phyloP scores from a whole-genome alignment of 1,140 invertebrate species.

The Thaumatotibia leucotreta region DNA sequence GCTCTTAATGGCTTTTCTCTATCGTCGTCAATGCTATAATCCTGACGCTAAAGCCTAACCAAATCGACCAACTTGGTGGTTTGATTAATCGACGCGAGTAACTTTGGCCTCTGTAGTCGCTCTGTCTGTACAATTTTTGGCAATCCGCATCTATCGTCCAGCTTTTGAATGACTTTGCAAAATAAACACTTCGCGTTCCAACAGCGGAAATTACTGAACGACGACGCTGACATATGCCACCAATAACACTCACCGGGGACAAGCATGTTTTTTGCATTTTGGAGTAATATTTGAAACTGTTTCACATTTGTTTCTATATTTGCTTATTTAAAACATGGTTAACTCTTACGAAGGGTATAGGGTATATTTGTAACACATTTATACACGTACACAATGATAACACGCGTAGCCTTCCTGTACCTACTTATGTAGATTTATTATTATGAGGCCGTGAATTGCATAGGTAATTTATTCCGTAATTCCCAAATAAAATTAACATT shows the following conservation, averaged over 20 bases:
- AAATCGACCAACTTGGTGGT: neutral
- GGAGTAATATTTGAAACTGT: neutral
- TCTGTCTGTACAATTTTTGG: conserved; percentile 23
- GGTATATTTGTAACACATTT: too few species aligned
- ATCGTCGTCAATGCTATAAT: neutral
- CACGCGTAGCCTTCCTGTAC: too few species aligned
- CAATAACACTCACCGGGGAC: conserved; percentile 54
- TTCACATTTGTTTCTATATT: too few species aligned
- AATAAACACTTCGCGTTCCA: conserved; percentile 52
- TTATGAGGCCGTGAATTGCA: too few species aligned
- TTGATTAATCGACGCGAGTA: neutral
- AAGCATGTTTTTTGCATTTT: conserved; percentile 29
- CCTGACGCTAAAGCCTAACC: neutral
- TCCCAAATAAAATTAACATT: neutral
- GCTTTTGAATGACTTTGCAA: conserved; percentile 50
- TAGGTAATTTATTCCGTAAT: too few species aligned
- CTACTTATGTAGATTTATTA: too few species aligned
- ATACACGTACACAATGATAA: too few species aligned
- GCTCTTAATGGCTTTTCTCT: neutral
- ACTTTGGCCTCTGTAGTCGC: too few species aligned
- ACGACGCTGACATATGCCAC: conserved; percentile 58
- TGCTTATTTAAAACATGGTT: too few species aligned
- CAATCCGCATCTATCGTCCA: conserved; percentile 38
- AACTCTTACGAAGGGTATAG: too few species aligned
- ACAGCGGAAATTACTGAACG: conserved; percentile 59